Conservation (phyloP, 1,140 invertebrate genomes). For the Zeugodacus cucurbitae region DNA sequence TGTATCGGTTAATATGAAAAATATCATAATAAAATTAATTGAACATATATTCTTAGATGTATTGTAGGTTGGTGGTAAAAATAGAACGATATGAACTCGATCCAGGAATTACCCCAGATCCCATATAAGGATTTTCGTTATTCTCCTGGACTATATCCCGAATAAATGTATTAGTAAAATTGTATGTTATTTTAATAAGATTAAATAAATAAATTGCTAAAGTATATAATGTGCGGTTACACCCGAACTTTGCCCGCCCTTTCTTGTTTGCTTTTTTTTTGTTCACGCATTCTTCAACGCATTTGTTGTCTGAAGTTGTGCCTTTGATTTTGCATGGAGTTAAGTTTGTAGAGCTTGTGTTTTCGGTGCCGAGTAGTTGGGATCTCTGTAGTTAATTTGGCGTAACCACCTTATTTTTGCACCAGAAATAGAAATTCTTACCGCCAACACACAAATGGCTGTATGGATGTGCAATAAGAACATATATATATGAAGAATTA, state of each 20-base stretch:
- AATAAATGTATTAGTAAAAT: no score
- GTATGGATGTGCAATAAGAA: background rate
- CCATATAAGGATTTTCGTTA: no score
- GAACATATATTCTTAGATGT: background rate
- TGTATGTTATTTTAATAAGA: no score
- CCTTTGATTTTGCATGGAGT: slow-evolving; percentile 27
- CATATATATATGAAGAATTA: background rate
- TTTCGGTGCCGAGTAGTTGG: background rate
- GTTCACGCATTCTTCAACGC: slow-evolving; percentile 2
- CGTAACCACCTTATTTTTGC: slow-evolving; percentile 46
- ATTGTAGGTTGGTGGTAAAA: background rate
- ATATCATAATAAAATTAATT: no score
- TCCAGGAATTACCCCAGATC: no score
- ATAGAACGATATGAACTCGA: no score
- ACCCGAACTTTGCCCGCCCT: no score
- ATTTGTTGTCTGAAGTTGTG: slow-evolving; percentile 3
- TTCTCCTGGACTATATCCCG: no score
- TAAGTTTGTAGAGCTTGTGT: background rate
- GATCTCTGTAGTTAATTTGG: slow-evolving; percentile 43
- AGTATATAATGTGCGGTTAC: no score
- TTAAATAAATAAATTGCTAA: no score
- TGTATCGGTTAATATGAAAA: no score
- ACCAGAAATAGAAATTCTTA: background rate
- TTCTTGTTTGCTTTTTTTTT: background rate
- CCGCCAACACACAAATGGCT: background rate